phyloP scores from a whole-genome alignment of 2,888 invertebrate species.

The Clepsis dumicolana region DNA sequence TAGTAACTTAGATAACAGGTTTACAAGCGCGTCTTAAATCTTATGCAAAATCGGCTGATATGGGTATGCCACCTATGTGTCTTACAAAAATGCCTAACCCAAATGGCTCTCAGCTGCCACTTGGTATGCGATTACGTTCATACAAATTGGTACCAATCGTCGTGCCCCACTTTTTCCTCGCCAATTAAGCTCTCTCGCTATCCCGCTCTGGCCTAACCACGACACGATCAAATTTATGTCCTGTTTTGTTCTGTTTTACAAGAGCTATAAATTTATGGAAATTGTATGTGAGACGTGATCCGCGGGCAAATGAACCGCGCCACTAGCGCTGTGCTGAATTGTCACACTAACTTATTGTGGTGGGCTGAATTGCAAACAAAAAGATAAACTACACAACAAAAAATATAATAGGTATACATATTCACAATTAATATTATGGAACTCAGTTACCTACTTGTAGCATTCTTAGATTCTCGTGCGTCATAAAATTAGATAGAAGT shows the following conservation, averaged over 20 bases:
- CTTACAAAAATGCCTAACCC: neutral
- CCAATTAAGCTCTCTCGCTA: constrained; percentile 10
- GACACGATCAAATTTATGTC: constrained; percentile 43
- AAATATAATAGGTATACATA: too few relatives aligned
- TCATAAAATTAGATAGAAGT: neutral
- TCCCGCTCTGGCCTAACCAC: constrained; percentile 24
- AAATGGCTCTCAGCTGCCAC: neutral
- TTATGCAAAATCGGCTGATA: too few relatives aligned
- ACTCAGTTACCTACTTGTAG: neutral
- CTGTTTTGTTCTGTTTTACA: constrained; percentile 46
- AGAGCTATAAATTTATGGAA: constrained; percentile 44
- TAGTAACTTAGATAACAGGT: too few relatives aligned
- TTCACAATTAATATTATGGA: too few relatives aligned
- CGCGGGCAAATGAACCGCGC: constrained; percentile 36
- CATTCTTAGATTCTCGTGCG: neutral
- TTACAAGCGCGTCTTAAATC: too few relatives aligned
- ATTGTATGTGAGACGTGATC: constrained; percentile 44
- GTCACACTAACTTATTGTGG: constrained; percentile 14
- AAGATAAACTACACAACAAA: too few relatives aligned
- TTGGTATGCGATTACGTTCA: neutral
- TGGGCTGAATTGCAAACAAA: neutral
- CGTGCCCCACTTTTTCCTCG: neutral
- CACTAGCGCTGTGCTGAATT: constrained; percentile 25
- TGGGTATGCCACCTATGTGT: neutral
- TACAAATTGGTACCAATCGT: neutral